These are phyloP conservation scores for Anseranas semipalmata DNA, from an alignment of 2,113 vertebrate species.

Conservation along the genomic window DNA sequence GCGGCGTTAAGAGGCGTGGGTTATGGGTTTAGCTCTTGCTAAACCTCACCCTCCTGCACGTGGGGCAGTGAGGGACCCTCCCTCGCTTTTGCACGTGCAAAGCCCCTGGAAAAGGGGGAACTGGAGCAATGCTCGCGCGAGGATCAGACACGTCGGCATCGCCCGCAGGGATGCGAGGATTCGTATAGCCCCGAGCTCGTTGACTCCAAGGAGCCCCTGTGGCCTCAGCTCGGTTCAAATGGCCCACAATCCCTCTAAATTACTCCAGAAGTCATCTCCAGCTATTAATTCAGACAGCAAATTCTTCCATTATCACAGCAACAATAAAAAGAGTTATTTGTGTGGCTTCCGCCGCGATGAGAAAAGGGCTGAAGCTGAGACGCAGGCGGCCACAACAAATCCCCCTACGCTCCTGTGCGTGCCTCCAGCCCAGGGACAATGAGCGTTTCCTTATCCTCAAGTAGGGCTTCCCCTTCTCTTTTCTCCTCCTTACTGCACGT, in stretches of 20 bases:
- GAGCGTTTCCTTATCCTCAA: background rate
- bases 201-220: background rate
- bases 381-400: accelerated
- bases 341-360: background rate
- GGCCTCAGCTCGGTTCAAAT: background rate
- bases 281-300: background rate
- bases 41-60: accelerated
- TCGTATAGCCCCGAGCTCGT: background rate
- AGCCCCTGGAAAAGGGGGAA: background rate
- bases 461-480: background rate
- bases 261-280: background rate
- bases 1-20: background rate
- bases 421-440: background rate
- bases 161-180: background rate
- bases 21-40: background rate
- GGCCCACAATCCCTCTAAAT: background rate
- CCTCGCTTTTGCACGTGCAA: background rate
- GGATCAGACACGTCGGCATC: background rate
- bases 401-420: background rate
- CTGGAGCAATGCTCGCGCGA: background rate
- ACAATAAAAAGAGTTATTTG: background rate
- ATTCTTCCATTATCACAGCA: background rate
- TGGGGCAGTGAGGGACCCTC: accelerated
- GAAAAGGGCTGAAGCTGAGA: background rate
- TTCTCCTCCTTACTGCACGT: background rate